Evolutionary conservation across 2,113 vertebrate genomes (phyloP), one percentile per base, ranked within the genome.

Genomic region (Neolamprologus fasciatus): DNA sequence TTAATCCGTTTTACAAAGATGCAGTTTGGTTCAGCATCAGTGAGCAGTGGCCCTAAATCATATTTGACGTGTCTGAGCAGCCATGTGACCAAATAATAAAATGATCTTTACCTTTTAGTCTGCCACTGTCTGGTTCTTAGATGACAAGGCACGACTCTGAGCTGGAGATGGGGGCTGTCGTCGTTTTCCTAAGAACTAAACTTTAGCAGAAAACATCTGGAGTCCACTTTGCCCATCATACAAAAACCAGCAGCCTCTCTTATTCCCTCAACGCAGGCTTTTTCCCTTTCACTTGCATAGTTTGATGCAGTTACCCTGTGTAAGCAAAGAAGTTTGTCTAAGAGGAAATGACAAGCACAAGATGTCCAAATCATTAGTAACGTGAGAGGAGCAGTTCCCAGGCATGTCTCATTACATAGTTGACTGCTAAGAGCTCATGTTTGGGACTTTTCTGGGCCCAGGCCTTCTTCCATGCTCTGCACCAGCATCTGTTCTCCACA

Each of bases 281-380:
- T 78, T 84, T 40, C 76, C 47, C 47, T 87, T 83, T 79, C 89
- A 85, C 58, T 88, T 80, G 86, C 83, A 89, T 40, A 90, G 89
- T 84, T 91, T 89, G 80, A 88, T 89, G 86, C 90, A 83, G 92
- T 86, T 92, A 89, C 71, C 68, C 90, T 88, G 86, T 51, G 84
- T 94, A 91, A 90, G 85, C 78, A 66, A 73, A 86, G 28, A 88
- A 90, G 90, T 90, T 91, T 91, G 85, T 89, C 82, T 94, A 88
- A 95, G 57, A 94, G 90, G 89, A 95, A 95, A 94, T 92, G 91
- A 94, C 94, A 94, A 92, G 91, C 88, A 81, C 94, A 96, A 95
- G 92, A 95, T 95, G 93, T 95, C 93, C 87, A 94, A 95, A 93
- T 91, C 92, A 95, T 95, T 94, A 95, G 94, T 93, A 93, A 95